Evolutionary conservation across 2,888 invertebrate genomes (phyloP), one percentile per base, ranked within the genome.

Genomic region (Archips xylosteana): DNA sequence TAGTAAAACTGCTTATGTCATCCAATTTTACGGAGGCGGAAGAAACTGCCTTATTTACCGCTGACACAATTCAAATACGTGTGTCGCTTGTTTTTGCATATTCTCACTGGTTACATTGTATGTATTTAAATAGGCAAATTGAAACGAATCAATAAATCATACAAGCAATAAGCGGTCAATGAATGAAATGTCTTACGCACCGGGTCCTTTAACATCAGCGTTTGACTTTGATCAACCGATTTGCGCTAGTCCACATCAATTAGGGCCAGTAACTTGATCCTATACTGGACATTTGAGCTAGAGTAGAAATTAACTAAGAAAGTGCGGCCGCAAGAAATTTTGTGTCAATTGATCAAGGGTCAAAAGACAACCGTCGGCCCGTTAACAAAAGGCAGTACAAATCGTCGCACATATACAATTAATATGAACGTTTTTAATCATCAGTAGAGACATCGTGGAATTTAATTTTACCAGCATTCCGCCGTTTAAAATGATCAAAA

Each of bases 191-290:
- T 71, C 77, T 74, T 70, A 75, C 74, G 73, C 76, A 70, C 72
- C 79, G 85, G 88, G 85, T 80, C 78, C 82, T 83, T 86, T 86
- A 80, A 81, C 85, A 86, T 89, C 80, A 81, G 75, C 75, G 71
- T 78, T 79, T 71, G 79, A 84, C 86, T 78, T 80, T 73, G 79
- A 84, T 87, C 81, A 84, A 86, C 78, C 80, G 80, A 83, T 85
- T 83, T 83, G 83, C 82, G 79, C 76, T 78, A 76, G 77, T 78
- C 80, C 77, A 78, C 76, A 78, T 82, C 79, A 87, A 91, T 89
- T 89, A 86, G 81, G 86, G 83, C 76, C 85, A 85, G 87, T 84
- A 87, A 89, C 81, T 81, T 82, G 85, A 89, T 79, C 80, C 51
- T 45, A 36, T 39, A 71, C 80, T 75, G 70, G 75, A 79, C 78